Percentiles rank a stretch among this genome's conserved stretches.
These are phyloP conservation scores for Argentina silus DNA, from an alignment of 2,797 vertebrate species.

Conservation along the genomic window DNA sequence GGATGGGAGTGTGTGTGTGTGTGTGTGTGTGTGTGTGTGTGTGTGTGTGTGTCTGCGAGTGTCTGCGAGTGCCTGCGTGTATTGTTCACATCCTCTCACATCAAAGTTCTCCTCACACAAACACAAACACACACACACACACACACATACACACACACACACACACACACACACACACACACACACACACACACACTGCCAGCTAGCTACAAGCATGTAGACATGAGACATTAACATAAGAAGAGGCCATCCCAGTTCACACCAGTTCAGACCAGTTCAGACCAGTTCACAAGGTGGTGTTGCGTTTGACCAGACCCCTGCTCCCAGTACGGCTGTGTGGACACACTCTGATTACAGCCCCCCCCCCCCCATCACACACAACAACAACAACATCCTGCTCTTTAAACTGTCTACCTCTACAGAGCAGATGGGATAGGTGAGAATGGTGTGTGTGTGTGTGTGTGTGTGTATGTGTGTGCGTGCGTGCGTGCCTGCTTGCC, in stretches of 20 bases:
- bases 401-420: too few species aligned
- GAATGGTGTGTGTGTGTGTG: too few species aligned
- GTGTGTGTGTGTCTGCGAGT: too few species aligned
- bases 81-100: not conserved
- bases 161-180: slow-evolving; percentile 8
- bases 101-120: slow-evolving; percentile 35
- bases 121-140: too few species aligned
- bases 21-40: too few species aligned
- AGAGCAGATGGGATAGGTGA: too few species aligned
- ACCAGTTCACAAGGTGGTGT: slow-evolving; percentile 60
- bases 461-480: too few species aligned
- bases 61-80: too few species aligned
- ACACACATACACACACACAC: not conserved
- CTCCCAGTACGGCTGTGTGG: slow-evolving; percentile 31
- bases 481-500: too few species aligned
- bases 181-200: slow-evolving; percentile 4
- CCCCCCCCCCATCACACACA: too few species aligned
- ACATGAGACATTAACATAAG: slow-evolving; percentile 43
- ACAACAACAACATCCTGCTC: too few species aligned
- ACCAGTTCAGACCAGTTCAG: slow-evolving; percentile 18
- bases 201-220: slow-evolving; percentile 16
- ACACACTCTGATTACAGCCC: not conserved
- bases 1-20: too few species aligned
- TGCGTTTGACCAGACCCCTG: slow-evolving; percentile 55
- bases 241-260: slow-evolving; percentile 52